phyloP scores from a whole-genome alignment of 2,797 vertebrate species.

The Platalea minor region DNA sequence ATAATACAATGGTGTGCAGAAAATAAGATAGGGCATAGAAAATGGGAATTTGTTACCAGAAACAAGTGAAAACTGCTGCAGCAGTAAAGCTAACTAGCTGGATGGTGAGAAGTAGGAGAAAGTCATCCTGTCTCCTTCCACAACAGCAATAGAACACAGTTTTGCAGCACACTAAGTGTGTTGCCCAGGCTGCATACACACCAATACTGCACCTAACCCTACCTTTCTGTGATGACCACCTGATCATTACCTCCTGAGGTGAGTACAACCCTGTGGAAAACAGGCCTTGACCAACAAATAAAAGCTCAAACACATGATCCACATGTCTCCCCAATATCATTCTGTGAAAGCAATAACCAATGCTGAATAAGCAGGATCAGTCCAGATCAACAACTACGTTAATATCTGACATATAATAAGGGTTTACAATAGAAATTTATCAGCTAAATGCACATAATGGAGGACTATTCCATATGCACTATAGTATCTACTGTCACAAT shows the following conservation, averaged over 20 bases:
- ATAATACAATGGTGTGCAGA: neutral
- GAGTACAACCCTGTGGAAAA: neutral
- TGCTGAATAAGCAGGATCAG: neutral
- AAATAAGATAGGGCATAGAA: neutral
- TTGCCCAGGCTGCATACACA: neutral
- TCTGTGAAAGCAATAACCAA: neutral
- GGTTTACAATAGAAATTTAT: neutral
- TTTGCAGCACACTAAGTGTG: neutral
- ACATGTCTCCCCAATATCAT: neutral
- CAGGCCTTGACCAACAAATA: neutral
- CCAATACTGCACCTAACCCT: neutral
- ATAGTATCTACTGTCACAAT: neutral
- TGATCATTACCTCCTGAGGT: neutral
- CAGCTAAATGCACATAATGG: neutral
- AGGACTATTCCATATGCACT: neutral
- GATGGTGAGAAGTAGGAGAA: neutral
- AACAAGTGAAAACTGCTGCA: neutral
- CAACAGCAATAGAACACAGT: neutral
- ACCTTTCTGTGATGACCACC: neutral
- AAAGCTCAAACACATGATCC: neutral
- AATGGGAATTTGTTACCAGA: neutral
- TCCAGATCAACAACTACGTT: neutral
- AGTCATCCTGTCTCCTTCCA: neutral
- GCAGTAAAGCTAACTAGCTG: neutral
- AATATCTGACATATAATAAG: neutral